Conservation (phyloP, 1,140 invertebrate species). For the Hyles euphorbiae region DNA sequence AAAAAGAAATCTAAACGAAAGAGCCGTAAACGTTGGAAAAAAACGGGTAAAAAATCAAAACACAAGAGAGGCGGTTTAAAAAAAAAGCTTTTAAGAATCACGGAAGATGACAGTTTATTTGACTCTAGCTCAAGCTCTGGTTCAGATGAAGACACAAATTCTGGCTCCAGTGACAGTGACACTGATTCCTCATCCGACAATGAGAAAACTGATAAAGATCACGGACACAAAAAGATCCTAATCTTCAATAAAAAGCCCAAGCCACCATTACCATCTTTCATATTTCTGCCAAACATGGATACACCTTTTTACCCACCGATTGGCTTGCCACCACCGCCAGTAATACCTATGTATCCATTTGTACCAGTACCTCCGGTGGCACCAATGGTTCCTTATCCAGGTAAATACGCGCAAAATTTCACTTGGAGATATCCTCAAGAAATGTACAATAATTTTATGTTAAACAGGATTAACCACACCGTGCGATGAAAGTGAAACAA, state of each 20-base stretch:
- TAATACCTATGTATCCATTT: constrained; percentile 55
- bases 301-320: constrained; percentile 60
- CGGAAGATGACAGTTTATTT: constrained; percentile 58
- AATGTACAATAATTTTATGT: constrained; percentile 3
- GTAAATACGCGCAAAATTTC: constrained; percentile 10
- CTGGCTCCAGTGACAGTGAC: constrained; percentile 19
- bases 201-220: constrained; percentile 20
- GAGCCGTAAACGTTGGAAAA: constrained; percentile 26
- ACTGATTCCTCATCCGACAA: constrained; percentile 15
- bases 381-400: constrained; percentile 27
- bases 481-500: constrained; percentile 15
- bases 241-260: constrained; percentile 55
- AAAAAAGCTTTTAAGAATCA: constrained; percentile 46
- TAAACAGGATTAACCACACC: constrained; percentile 12
- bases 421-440: too few species aligned
- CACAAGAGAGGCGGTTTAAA: constrained; percentile 28
- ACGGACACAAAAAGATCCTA: constrained; percentile 55
- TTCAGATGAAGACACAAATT: constrained; percentile 14
- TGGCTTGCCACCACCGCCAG: constrained; percentile 46
- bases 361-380: constrained; percentile 51
- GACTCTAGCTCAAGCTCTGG: constrained; percentile 35
- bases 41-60: constrained; percentile 29
- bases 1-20: constrained; percentile 28
- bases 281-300: constrained; percentile 55
- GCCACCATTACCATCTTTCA: constrained; percentile 55